Percentiles rank a stretch among this genome's conserved stretches.
Conservation (phyloP, 2,113 vertebrate species). For the Myotis lucifugus region DNA sequence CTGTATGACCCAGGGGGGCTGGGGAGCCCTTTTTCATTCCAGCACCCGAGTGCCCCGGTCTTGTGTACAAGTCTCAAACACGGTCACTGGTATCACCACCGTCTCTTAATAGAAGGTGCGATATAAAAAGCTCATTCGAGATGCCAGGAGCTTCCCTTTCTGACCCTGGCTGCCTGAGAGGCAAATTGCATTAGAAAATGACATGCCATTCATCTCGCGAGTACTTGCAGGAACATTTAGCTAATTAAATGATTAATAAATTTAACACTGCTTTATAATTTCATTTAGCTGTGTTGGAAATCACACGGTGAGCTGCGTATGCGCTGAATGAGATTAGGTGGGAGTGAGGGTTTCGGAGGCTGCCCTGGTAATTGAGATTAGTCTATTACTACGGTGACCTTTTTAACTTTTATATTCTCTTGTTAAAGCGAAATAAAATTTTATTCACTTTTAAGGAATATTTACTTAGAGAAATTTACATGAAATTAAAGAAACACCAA, state of each 20-base stretch:
- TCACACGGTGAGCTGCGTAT: slow-evolving; percentile 90
- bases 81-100: slow-evolving; percentile 73
- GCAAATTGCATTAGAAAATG: slow-evolving; percentile 98
- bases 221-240: slow-evolving; percentile 98
- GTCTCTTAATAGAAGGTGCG: slow-evolving; percentile 83
- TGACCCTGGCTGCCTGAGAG: slow-evolving; percentile 96
- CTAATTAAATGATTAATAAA: slow-evolving; percentile 99
- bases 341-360: slow-evolving; percentile 92
- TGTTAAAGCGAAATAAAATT: slow-evolving; percentile 96
- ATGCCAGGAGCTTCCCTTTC: slow-evolving; percentile 88
- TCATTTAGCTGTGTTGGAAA: slow-evolving; percentile 98
- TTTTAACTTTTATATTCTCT: slow-evolving; percentile 97
- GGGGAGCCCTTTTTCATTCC: slow-evolving; percentile 65
- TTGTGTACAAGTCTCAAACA: slow-evolving; percentile 80
- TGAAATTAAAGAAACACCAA: slow-evolving; percentile 87
- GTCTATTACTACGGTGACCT: slow-evolving; percentile 98
- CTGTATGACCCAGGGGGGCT: slow-evolving; percentile 59
- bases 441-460: slow-evolving; percentile 93
- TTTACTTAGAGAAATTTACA: slow-evolving; percentile 89
- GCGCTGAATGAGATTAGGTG: slow-evolving; percentile 92
- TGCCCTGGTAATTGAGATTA: slow-evolving; percentile 97
- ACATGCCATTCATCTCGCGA: slow-evolving; percentile 95
- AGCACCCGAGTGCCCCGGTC: slow-evolving; percentile 58
- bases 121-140: slow-evolving; percentile 88
- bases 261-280: slow-evolving; percentile 99